phyloP scores from a whole-genome alignment of 2,888 invertebrate species.

The Antitype chi region DNA sequence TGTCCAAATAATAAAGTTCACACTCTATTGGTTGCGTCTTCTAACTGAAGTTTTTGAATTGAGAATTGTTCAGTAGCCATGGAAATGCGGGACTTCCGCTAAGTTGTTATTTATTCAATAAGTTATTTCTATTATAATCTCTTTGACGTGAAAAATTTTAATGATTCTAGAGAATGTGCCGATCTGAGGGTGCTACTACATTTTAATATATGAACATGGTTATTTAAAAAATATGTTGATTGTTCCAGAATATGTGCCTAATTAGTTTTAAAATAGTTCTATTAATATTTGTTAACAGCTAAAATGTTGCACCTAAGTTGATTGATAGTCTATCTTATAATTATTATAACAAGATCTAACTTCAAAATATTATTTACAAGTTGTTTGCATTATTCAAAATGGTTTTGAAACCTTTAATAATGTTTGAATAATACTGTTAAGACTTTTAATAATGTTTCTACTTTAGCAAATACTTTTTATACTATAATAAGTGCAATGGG shows the following conservation, averaged over 20 bases:
- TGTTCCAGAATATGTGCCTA: slow-evolving; percentile 40
- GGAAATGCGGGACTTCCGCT: neutral
- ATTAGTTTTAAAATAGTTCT: slow-evolving; percentile 23
- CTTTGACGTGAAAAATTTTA: neutral
- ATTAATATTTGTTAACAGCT: slow-evolving; percentile 19
- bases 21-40: neutral
- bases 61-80: neutral
- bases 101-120: neutral
- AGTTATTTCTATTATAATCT: neutral
- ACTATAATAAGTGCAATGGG: slow-evolving; percentile 29
- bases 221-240: slow-evolving; percentile 22
- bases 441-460: slow-evolving; percentile 35
- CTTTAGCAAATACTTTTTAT: slow-evolving; percentile 28
- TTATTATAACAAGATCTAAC: slow-evolving; percentile 7
- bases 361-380: slow-evolving; percentile 29
- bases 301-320: slow-evolving; percentile 24
- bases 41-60: neutral
- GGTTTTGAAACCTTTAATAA: slow-evolving; percentile 13
- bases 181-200: slow-evolving; percentile 22
- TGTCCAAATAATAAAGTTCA: neutral
- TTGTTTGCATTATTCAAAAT: slow-evolving; percentile 32
- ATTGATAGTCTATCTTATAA: slow-evolving; percentile 25
- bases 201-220: slow-evolving; percentile 1
- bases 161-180: slow-evolving; percentile 2
- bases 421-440: slow-evolving; percentile 40